These are phyloP conservation scores for Portunus trituberculatus DNA, from an alignment of 1,140 invertebrate genomes.

Conservation along the genomic window DNA sequence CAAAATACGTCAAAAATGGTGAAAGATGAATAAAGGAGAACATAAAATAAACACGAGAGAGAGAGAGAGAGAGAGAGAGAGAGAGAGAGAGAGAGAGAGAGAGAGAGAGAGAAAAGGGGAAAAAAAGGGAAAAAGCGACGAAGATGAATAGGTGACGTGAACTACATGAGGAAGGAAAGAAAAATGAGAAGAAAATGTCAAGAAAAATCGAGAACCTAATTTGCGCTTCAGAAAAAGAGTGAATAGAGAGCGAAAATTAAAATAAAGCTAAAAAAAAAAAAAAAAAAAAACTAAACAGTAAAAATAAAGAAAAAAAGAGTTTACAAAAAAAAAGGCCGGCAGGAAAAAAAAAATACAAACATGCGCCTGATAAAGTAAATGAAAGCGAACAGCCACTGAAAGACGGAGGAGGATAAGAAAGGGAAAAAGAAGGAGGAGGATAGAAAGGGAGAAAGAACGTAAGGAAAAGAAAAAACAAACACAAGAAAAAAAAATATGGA, in stretches of 20 bases:
- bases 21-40: no score
- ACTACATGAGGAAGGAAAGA: neutral
- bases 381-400: neutral
- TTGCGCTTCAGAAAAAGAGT: no score
- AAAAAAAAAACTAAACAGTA: neutral
- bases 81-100: neutral
- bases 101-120: neutral
- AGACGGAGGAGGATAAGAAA: neutral
- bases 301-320: neutral
- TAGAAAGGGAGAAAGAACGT: neutral
- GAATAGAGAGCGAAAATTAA: no score
- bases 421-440: neutral
- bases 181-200: neutral
- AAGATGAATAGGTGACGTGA: neutral
- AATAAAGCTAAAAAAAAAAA: neutral
- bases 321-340: neutral
- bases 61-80: neutral
- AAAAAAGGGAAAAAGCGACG: neutral
- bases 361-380: neutral
- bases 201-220: no score
- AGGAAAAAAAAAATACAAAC: neutral
- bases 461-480: neutral
- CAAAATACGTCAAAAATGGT: no score
- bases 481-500: neutral
- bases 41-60: no score